Base-by-base conservation (phyloP, 2,797 vertebrate genomes). In the Urophycis tenuis region DNA sequence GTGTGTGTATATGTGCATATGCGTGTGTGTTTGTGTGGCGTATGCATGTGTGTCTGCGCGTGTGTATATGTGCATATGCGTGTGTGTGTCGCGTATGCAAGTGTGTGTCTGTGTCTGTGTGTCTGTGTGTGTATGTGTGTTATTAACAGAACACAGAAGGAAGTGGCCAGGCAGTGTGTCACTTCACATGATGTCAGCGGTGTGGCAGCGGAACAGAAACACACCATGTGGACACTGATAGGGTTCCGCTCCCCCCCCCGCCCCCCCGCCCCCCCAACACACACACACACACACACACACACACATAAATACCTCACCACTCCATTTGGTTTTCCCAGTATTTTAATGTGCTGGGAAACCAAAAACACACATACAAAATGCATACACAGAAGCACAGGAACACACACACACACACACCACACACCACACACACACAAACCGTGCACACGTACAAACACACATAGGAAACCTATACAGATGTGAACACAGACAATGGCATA, bases 121-220 rank as follows among this genome's bases (percentile, higher is more conserved):
- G 49, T 53, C 19, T 53, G 22, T n/a, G 83, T 35, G 75, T 32
- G 83, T 79, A 81, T 64, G n/a, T 80, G 17, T 83, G 83, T 91
- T 90, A 90, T 89, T 90, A 88, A 91, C 84, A 85, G 79, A 79
- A 81, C 9, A 67, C 25, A 60, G 7, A 76, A 89, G 90, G 90
- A 91, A 92, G 90, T 88, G 86, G 79, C 84, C 79, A 45, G 81
- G 81, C 85, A 25, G 45, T 76, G 85, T 89, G 88, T 90, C 90
- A 87, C 85, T 84, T 77, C 75, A 77, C 81, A 88, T 90, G 88
- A 92, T 88, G 90, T 91, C 91, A 91, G 79, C 74, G 74, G 87
- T 84, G 79, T 75, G 87, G 78, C 6, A 67, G 76, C 88, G 91
- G 88, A 92, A 91, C 85, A 87, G 88, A 90, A 89, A 89, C 85